A percentile compares a stretch with the other conserved stretches of the same genome.
Evolutionary conservation across 2,888 invertebrate genomes (phyloP).

Genomic region (Phania funesta): DNA sequence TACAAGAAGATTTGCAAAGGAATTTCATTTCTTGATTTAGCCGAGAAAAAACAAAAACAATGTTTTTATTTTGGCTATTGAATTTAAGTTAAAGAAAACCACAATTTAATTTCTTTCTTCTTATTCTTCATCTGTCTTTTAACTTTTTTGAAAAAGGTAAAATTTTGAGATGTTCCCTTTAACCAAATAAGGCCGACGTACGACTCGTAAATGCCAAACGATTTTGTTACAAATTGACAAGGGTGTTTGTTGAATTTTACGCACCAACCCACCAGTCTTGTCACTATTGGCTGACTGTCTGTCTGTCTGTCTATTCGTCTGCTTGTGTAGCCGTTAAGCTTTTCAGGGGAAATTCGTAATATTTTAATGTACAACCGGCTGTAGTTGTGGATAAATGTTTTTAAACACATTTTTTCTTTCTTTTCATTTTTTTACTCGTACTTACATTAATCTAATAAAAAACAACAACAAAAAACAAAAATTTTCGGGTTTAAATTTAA

Average conservation of each 20-base stretch:
- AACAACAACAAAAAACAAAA: slow-evolving; percentile 23
- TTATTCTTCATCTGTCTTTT: slow-evolving; percentile 4
- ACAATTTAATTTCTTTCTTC: slow-evolving; percentile 32
- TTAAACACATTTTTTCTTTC: slow-evolving; percentile 33
- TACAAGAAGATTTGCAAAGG: slow-evolving; percentile 50
- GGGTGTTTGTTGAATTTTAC: slow-evolving; percentile 57
- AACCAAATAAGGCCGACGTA: slow-evolving; percentile 73
- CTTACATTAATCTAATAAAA: slow-evolving; percentile 41
- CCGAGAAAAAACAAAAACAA: slow-evolving; percentile 41
- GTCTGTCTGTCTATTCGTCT: background rate
- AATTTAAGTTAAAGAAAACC: background rate
- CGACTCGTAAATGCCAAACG: slow-evolving; percentile 78
- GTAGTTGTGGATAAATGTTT: slow-evolving; percentile 1
- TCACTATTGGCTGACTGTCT: background rate
- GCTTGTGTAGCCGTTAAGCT: slow-evolving; percentile 13
- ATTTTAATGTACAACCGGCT: slow-evolving; percentile 50
- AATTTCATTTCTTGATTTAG: slow-evolving; percentile 47
- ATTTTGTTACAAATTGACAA: slow-evolving; percentile 61
- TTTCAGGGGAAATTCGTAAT: slow-evolving; percentile 43
- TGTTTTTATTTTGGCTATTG: background rate
- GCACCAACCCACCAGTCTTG: background rate
- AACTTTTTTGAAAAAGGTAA: slow-evolving; percentile 70
- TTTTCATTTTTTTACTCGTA: slow-evolving; percentile 28
- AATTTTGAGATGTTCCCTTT: slow-evolving; percentile 67
- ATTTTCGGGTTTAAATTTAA: slow-evolving; percentile 47